Conservation (phyloP, 2,888 invertebrate species). For the Aspidapion aeneum region DNA sequence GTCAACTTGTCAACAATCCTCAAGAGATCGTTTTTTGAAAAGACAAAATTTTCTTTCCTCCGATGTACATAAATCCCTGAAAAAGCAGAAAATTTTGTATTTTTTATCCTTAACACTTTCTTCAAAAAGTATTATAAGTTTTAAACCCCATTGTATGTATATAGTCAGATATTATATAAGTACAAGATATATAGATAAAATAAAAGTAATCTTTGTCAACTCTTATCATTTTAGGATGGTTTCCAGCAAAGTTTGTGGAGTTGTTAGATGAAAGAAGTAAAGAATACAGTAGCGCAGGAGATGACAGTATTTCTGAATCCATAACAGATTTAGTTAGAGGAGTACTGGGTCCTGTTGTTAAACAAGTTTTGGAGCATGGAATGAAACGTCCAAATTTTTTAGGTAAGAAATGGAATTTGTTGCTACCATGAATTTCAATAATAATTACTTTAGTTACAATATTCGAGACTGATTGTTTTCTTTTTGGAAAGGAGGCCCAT, state of each 20-base stretch:
- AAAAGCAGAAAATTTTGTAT: too few species aligned
- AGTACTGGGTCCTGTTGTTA: constrained; percentile 87
- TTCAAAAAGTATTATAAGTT: too few species aligned
- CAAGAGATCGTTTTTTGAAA: too few species aligned
- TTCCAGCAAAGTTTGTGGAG: constrained; percentile 95
- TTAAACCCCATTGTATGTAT: too few species aligned
- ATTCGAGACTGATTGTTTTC: background rate
- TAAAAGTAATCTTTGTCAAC: too few species aligned
- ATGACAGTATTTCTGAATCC: constrained; percentile 95
- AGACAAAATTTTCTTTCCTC: too few species aligned
- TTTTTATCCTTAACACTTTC: too few species aligned
- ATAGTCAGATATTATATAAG: too few species aligned
- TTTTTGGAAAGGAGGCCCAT: constrained; percentile 67
- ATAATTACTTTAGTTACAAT: background rate
- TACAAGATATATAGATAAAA: too few species aligned
- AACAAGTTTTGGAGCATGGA: constrained; percentile 92
- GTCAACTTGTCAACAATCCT: too few species aligned
- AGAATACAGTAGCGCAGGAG: constrained; percentile 88
- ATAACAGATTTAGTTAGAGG: constrained; percentile 96
- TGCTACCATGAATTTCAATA: background rate
- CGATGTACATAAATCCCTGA: too few species aligned
- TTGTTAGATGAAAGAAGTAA: constrained; percentile 93
- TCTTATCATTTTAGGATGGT: constrained; percentile 67
- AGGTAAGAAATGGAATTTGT: constrained; percentile 42
- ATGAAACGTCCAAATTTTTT: constrained; percentile 88